phyloP scores from a whole-genome alignment of 1,140 invertebrate species.

The Triops longicaudatus region DNA sequence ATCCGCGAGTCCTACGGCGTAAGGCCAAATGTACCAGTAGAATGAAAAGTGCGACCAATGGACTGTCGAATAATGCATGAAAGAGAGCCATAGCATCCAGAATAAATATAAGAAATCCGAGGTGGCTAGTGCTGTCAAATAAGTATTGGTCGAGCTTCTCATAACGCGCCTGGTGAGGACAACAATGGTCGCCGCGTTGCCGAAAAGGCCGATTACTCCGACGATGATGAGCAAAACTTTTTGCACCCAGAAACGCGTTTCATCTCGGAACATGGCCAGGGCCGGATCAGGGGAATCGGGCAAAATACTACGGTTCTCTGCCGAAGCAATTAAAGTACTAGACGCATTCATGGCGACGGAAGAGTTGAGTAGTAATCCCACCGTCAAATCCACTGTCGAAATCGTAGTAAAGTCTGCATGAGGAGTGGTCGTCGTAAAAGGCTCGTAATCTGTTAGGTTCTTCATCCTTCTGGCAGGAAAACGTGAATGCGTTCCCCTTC shows the following conservation, averaged over 20 bases:
- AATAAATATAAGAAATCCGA: conserved; percentile 62
- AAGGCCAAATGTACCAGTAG: conserved; percentile 47
- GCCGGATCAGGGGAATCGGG: conserved; percentile 19
- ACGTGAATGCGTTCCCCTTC: not conserved
- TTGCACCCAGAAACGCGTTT: conserved; percentile 53
- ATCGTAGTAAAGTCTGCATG: not conserved
- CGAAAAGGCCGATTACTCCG: conserved; percentile 56
- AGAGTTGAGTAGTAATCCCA: not conserved
- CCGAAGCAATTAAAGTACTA: not conserved
- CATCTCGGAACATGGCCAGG: conserved; percentile 37
- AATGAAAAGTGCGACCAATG: conserved; percentile 31
- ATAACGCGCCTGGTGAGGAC: conserved; percentile 63
- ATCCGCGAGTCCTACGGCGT: conserved; percentile 53
- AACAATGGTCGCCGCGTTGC: conserved; percentile 61
- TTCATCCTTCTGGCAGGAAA: not conserved
- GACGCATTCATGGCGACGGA: conserved; percentile 4
- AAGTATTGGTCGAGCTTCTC: conserved; percentile 65
- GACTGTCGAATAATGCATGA: conserved; percentile 50
- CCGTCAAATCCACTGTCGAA: not conserved
- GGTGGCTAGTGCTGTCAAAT: conserved; percentile 61
- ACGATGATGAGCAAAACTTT: conserved; percentile 58
- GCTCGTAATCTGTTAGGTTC: not conserved
- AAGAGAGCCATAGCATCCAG: conserved; percentile 54
- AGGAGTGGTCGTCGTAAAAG: not conserved
- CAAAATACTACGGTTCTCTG: not conserved